A percentile compares a stretch with the other conserved stretches of the same genome.
Conservation (phyloP, 2,888 invertebrate genomes). For the Antheraea assamensis region DNA sequence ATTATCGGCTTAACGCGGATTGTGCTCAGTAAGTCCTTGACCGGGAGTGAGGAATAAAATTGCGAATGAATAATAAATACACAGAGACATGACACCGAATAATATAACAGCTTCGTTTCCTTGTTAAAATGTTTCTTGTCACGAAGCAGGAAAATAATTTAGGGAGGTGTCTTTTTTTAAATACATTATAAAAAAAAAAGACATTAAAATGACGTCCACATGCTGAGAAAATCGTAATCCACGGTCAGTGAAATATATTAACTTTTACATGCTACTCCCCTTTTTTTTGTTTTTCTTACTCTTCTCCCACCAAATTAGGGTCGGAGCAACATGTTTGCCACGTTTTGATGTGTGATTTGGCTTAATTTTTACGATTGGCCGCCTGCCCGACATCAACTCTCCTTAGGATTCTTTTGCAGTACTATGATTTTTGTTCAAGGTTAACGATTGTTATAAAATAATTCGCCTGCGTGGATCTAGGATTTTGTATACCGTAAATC, state of each 20-base stretch:
- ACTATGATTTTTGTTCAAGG: too few species aligned
- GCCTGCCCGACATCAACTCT: too few species aligned
- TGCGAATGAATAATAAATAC: slow-evolving; percentile 23
- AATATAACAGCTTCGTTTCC: slow-evolving; percentile 8
- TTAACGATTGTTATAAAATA: too few species aligned
- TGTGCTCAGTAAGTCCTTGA: slow-evolving; percentile 21
- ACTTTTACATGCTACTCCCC: not conserved
- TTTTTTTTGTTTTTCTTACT: too few species aligned
- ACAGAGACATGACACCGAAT: slow-evolving; percentile 17
- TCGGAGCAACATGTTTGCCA: too few species aligned
- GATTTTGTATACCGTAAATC: too few species aligned
- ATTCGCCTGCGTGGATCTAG: too few species aligned
- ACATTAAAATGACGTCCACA: not conserved
- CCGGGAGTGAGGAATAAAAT: slow-evolving; percentile 17
- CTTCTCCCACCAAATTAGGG: too few species aligned
- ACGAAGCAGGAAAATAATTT: not conserved
- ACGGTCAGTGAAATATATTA: not conserved
- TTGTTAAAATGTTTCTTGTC: not conserved
- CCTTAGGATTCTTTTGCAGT: too few species aligned
- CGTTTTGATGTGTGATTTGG: too few species aligned
- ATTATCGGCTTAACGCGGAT: slow-evolving; percentile 19
- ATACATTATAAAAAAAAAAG: not conserved
- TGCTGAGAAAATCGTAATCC: not conserved
- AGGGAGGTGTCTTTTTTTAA: not conserved
- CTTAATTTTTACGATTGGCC: too few species aligned